Conservation (phyloP, 2,113 vertebrate species). For the Rhinopomastus cyanomelas region DNA sequence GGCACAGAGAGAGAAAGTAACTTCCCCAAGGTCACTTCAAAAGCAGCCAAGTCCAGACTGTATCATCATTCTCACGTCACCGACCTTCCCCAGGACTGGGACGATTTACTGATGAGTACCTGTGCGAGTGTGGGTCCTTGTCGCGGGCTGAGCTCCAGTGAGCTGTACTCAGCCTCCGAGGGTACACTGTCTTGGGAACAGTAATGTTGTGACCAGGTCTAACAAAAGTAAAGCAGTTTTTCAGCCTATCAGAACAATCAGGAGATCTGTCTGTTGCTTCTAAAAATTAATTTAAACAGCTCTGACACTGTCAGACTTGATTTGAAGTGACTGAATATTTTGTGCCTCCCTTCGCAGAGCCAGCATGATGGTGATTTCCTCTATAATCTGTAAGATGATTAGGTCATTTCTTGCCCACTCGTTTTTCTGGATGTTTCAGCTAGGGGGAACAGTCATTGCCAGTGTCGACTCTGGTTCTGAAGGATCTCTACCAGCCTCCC, state of each 20-base stretch:
- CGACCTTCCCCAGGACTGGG: background rate
- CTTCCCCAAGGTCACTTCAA: background rate
- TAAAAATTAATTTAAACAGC: constrained; percentile 18
- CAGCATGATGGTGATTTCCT: background rate
- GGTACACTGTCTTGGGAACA: background rate
- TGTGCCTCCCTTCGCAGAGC: background rate
- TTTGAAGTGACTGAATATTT: constrained; percentile 24
- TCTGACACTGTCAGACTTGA: background rate
- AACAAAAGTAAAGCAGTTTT: background rate
- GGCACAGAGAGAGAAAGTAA: background rate
- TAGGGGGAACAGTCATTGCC: background rate
- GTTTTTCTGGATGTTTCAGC: background rate
- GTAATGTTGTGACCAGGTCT: background rate
- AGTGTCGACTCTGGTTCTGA: background rate
- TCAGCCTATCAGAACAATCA: background rate
- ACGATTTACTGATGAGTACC: background rate
- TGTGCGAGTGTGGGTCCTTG: rapidly evolving
- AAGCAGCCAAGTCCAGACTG: background rate
- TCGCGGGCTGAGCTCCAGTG: background rate
- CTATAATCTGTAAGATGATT: constrained; percentile 6
- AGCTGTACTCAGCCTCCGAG: background rate
- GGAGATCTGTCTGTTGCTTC: background rate
- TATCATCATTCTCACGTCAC: background rate
- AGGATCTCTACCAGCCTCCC: background rate
- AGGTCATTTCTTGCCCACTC: background rate